Percentiles rank a stretch among this genome's conserved stretches.
These are phyloP conservation scores for Sphaerophoria rueppellii DNA, from an alignment of 2,888 invertebrate species.

Conservation along the genomic window DNA sequence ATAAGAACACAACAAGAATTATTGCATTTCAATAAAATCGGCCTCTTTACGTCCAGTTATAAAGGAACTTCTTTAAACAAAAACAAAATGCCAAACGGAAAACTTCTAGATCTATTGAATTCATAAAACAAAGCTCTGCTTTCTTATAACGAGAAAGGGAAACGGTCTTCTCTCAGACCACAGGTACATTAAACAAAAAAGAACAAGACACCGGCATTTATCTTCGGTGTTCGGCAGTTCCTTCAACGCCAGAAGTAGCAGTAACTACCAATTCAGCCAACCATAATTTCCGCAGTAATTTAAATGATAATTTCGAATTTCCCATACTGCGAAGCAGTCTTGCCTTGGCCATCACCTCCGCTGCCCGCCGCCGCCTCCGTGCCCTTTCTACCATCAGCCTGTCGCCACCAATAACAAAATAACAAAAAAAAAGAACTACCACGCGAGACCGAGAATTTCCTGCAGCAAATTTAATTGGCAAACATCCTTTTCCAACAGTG, in stretches of 20 bases:
- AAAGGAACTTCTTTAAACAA: slow-evolving; percentile 33
- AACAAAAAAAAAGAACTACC: slow-evolving; percentile 22
- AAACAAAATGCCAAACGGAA: slow-evolving; percentile 20
- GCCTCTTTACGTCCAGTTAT: background rate
- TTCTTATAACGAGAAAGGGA: background rate
- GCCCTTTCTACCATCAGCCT: background rate
- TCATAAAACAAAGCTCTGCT: slow-evolving; percentile 32
- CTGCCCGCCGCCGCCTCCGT: background rate
- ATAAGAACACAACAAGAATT: slow-evolving; percentile 64
- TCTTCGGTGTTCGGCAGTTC: slow-evolving; percentile 13
- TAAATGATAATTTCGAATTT: slow-evolving; percentile 67
- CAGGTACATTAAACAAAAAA: slow-evolving; percentile 3
- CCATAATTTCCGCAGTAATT: slow-evolving; percentile 73
- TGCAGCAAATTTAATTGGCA: slow-evolving; percentile 73
- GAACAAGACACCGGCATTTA: slow-evolving; percentile 53
- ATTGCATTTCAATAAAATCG: slow-evolving; percentile 30
- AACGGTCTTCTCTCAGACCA: slow-evolving; percentile 15
- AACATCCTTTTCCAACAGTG: slow-evolving; percentile 66
- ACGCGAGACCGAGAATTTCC: slow-evolving; percentile 68
- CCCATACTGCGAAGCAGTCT: background rate
- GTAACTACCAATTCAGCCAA: slow-evolving; percentile 60
- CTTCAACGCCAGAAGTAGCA: background rate
- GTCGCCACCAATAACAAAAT: background rate
- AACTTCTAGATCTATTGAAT: slow-evolving; percentile 46
- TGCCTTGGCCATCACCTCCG: too few species aligned